Percentiles rank a stretch among this genome's conserved stretches.
Conservation (phyloP, 2,113 vertebrate genomes). For the Carassius carassius region DNA sequence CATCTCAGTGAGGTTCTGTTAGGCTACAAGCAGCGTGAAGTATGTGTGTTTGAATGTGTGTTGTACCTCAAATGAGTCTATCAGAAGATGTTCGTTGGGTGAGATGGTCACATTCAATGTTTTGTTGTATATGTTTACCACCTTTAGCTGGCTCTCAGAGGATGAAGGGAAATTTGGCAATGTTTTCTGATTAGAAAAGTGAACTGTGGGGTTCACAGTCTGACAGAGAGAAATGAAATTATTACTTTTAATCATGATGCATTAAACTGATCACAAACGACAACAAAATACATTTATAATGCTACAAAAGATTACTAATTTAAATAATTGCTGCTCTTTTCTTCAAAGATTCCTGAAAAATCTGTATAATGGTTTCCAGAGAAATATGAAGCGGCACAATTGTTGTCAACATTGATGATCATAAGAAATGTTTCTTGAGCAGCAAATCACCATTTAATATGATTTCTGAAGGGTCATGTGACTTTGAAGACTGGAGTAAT, state of each 20-base stretch:
- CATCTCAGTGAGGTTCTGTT: neutral
- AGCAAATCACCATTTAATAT: neutral
- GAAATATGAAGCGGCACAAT: neutral
- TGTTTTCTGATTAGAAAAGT: conserved; percentile 77
- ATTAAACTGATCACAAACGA: neutral
- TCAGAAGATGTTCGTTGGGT: neutral
- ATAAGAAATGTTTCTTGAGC: neutral
- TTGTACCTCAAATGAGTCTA: conserved; percentile 64
- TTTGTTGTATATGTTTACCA: conserved; percentile 78
- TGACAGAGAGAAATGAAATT: conserved; percentile 58
- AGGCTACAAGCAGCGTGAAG: neutral
- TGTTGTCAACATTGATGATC: neutral
- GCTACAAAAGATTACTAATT: neutral
- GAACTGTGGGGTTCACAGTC: conserved; percentile 81
- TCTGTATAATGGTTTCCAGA: neutral
- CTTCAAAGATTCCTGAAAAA: neutral
- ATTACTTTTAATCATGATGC: neutral
- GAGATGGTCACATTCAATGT: conserved; percentile 56
- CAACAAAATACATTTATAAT: neutral
- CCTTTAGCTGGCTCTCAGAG: conserved; percentile 80
- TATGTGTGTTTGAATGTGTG: neutral
- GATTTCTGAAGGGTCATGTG: neutral
- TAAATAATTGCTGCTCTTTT: neutral
- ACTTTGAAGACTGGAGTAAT: neutral
- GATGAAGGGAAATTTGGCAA: conserved; percentile 81